phyloP scores from a whole-genome alignment of 2,797 vertebrate species.

The Otolemur crassicaudatus region DNA sequence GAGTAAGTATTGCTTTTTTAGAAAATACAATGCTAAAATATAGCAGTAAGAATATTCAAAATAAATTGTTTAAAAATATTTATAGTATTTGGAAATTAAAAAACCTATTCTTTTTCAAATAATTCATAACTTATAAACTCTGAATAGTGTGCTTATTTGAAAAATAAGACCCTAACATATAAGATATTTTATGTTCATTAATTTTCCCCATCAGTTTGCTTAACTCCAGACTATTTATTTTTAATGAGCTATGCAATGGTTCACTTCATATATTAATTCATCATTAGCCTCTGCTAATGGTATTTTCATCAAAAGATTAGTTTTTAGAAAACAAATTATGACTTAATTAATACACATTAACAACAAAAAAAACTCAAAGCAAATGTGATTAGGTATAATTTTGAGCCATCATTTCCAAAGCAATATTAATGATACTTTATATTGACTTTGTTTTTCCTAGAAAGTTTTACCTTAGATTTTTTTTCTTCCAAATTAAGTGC shows the following conservation, averaged over 20 bases:
- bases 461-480: not conserved
- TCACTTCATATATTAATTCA: constrained; percentile 71
- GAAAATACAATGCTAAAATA: not conserved
- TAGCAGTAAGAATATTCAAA: not conserved
- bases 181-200: constrained; percentile 58
- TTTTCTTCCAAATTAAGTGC: not conserved
- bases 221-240: constrained; percentile 61
- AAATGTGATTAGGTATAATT: constrained; percentile 56
- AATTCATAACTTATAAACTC: not conserved
- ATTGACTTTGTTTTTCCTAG: not conserved
- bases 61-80: not conserved
- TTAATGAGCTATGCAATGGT: constrained; percentile 70
- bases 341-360: constrained; percentile 73
- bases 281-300: constrained; percentile 70
- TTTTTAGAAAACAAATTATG: constrained; percentile 77
- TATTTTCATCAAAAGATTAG: constrained; percentile 72
- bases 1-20: not conserved
- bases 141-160: constrained; percentile 32
- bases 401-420: constrained; percentile 53
- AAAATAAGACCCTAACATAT: not conserved
- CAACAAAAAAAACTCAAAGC: constrained; percentile 15
- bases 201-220: constrained; percentile 58
- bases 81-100: not conserved
- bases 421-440: not conserved
- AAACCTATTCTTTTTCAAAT: not conserved